phyloP scores from a whole-genome alignment of 2,797 vertebrate genomes.

The Sebastes nivosus region DNA sequence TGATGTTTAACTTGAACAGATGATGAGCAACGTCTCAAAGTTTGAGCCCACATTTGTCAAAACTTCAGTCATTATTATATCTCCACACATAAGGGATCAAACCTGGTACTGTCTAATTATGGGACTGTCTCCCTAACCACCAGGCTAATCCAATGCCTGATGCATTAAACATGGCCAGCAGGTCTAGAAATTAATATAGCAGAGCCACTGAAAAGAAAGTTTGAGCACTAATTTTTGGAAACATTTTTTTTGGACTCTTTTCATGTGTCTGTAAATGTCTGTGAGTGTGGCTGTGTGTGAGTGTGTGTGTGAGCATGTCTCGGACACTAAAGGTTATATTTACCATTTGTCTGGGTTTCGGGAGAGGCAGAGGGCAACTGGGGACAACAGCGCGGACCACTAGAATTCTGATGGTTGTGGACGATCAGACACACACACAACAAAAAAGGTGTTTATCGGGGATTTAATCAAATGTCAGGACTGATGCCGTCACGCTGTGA shows the following conservation, averaged over 20 bases:
- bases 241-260: slow-evolving; percentile 4
- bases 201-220: slow-evolving; percentile 20
- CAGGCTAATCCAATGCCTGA: slow-evolving; percentile 45
- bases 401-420: slow-evolving; percentile 59
- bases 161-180: slow-evolving; percentile 63
- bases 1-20: neutral
- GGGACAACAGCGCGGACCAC: slow-evolving; percentile 26
- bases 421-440: slow-evolving; percentile 2
- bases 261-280: slow-evolving; percentile 23
- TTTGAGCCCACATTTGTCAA: slow-evolving; percentile 35
- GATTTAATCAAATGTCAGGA: slow-evolving; percentile 62
- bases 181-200: slow-evolving; percentile 36
- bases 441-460: slow-evolving; percentile 32
- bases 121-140: slow-evolving; percentile 45
- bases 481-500: neutral
- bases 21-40: slow-evolving; percentile 24
- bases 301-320: slow-evolving; percentile 47
- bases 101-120: slow-evolving; percentile 52
- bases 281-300: neutral
- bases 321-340: slow-evolving; percentile 74
- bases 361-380: slow-evolving; percentile 29
- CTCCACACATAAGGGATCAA: slow-evolving; percentile 44
- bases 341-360: slow-evolving; percentile 68
- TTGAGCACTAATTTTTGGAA: slow-evolving; percentile 18
- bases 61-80: slow-evolving; percentile 45